Conservation (phyloP, 1,140 invertebrate genomes). For the Micrasema minimum region DNA sequence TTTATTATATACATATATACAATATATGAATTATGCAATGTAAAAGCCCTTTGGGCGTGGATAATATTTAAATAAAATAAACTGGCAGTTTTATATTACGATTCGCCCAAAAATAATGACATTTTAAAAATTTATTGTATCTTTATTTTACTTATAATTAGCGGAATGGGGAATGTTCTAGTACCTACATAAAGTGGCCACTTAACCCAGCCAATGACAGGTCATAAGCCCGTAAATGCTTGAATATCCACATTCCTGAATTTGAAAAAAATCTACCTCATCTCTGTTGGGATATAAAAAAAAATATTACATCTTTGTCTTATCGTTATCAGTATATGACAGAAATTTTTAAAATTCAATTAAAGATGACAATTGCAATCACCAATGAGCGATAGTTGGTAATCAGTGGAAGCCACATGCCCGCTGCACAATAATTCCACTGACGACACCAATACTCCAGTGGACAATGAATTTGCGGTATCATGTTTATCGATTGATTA, state of each 20-base stretch:
- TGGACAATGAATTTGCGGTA: conserved; percentile 23
- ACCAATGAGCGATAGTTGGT: no score
- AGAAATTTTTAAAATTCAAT: neutral
- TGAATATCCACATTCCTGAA: no score
- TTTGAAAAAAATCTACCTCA: no score
- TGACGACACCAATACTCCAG: conserved; percentile 12
- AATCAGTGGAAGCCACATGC: neutral
- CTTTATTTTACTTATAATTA: neutral
- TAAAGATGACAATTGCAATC: neutral
- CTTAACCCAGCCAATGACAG: no score
- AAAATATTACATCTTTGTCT: neutral
- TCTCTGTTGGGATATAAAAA: no score
- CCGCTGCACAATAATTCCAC: conserved; percentile 6
- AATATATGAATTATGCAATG: no score
- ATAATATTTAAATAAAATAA: no score
- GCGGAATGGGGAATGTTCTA: neutral
- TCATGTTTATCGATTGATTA: conserved; percentile 12
- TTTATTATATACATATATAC: no score
- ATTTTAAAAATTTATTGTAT: neutral
- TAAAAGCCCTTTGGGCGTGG: no score
- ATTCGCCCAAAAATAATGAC: neutral
- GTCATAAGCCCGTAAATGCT: no score
- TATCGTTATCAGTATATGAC: neutral
- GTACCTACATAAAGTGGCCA: no score
- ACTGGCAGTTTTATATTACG: no score